Evolutionary conservation across 2,888 invertebrate species (phyloP).

Genomic region (Ypsolopha scabrella): DNA sequence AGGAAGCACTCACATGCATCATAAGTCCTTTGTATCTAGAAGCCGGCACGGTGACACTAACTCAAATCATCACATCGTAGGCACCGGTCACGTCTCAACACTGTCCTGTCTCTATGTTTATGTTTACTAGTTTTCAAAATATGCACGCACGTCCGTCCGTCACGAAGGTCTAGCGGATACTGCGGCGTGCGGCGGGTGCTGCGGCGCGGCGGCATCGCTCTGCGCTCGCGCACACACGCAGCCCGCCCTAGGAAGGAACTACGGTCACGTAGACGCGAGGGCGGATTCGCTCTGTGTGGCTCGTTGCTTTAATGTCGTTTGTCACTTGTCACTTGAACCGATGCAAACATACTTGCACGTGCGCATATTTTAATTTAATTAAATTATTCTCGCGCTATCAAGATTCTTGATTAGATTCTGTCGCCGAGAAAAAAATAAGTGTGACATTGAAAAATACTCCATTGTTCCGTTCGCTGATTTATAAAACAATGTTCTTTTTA

Average conservation of each 20-base stretch:
- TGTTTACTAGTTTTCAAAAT: conserved; percentile 17
- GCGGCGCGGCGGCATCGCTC: conserved; percentile 8
- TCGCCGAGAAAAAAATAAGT: neutral
- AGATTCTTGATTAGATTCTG: conserved; percentile 1
- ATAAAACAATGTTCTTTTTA: no score
- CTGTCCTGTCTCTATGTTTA: conserved; percentile 27
- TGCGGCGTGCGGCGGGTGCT: conserved; percentile 11
- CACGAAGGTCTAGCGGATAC: conserved; percentile 12
- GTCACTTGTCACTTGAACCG: neutral
- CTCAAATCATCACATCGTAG: conserved; percentile 34
- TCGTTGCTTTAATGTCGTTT: neutral
- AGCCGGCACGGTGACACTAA: conserved; percentile 32
- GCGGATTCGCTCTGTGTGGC: neutral
- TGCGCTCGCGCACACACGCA: neutral
- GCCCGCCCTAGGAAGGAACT: neutral
- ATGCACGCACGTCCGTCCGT: conserved; percentile 14
- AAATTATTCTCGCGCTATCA: neutral
- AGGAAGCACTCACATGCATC: conserved; percentile 56
- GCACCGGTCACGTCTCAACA: conserved; percentile 25
- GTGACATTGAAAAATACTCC: neutral
- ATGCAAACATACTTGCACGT: neutral
- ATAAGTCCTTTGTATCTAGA: conserved; percentile 28
- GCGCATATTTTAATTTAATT: neutral
- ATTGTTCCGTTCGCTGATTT: neutral
- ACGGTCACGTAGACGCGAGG: neutral